Base-by-base conservation (phyloP, 2,797 vertebrate species). In the Pseudopleuronectes americanus region DNA sequence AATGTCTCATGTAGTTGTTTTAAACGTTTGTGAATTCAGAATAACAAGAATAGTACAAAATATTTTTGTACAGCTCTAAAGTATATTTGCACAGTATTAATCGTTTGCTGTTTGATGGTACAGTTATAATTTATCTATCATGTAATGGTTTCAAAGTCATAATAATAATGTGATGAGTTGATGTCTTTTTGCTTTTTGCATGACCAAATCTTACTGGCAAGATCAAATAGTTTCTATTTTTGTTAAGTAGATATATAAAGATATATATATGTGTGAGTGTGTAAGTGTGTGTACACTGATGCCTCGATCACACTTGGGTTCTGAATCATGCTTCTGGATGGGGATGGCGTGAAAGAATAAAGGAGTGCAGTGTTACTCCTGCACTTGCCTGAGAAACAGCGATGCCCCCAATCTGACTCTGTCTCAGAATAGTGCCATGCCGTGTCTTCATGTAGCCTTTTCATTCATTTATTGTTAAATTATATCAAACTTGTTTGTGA, bases 11-110 rank as follows among this genome's bases (percentile, higher is more conserved):
- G 67, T 83, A 81, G 90, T 87, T 76, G 79, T 87, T 86, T 76
- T 72, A 77, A 81, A 86, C 54, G 77, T 81, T 89, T 87, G 79
- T 88, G 73, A 90, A 86, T 86, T 74, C 76, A 88, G 74, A 88
- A 89, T 86, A 85, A 85, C 80, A 83, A 79, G 66, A 84, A 87
- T 78, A 80, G 85, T 89, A 90, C 59, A 87, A 70, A 81, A 89
- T 78, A 87, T 87, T 89, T 91, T 89, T 92, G 94, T 95, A 94
- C 88, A 92, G 71, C 83, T 90, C 66, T 48, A 61, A 87, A 75
- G 77, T 94, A 80, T 92, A 87, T 92, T 92, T 92, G 92, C 93
- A 91, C 95, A 95, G 95, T 95, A 94, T 96, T 95, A 77, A 85
- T 77, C 31, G 38, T 92, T 90, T 89, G 83, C 89, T 90, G 82